Evolutionary conservation across 2,888 invertebrate species (phyloP).

Genomic region (Pyralis farinalis): DNA sequence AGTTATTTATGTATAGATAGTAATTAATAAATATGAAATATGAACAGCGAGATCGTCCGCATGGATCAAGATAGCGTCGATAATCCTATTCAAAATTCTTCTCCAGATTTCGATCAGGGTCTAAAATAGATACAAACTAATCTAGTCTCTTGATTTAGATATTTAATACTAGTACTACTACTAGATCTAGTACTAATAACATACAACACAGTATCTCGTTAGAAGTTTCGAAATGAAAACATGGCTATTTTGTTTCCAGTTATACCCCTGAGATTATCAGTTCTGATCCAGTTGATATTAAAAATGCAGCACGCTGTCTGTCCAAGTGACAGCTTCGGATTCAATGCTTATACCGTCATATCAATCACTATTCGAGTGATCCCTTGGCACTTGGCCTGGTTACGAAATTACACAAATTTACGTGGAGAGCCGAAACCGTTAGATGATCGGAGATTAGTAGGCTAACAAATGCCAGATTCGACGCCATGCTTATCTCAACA

Average conservation of each 20-base stretch:
- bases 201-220: neutral
- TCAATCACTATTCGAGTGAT: conserved; percentile 77
- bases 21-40: no score
- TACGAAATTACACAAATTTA: conserved; percentile 79
- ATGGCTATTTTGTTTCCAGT: no score
- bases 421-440: conserved; percentile 70
- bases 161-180: no score
- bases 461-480: conserved; percentile 59
- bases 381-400: conserved; percentile 80
- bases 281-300: conserved; percentile 13
- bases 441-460: conserved; percentile 67
- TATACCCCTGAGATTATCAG: neutral
- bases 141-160: no score
- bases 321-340: conserved; percentile 14
- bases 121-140: no score
- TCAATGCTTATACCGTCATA: conserved; percentile 63
- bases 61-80: no score
- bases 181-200: no score
- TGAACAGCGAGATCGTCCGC: no score
- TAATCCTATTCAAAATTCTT: no score
- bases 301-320: conserved; percentile 20
- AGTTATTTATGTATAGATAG: no score
- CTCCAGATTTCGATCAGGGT: no score
- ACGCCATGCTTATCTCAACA: no score
- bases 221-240: neutral